Base-by-base conservation (phyloP, 2,797 vertebrate species). In the Philypnodon macrostomus region DNA sequence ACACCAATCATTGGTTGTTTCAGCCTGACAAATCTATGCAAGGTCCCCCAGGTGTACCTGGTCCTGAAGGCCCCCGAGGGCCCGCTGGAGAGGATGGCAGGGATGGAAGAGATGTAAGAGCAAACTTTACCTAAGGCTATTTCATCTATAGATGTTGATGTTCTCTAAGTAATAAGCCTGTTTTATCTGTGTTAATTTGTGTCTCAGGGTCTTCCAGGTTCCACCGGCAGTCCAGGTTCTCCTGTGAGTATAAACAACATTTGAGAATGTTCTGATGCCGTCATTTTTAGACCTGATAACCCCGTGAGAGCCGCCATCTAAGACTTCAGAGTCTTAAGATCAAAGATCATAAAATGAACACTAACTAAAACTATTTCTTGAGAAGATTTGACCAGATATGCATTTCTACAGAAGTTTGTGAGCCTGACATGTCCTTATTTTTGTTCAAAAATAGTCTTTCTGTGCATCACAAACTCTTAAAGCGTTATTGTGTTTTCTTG, bases 41-140 rank as follows among this genome's bases (percentile, higher is more conserved):
- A 59, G 91, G 91, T 1, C 87, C 89, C 18, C 80, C 86, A 27
- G 91, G 91, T 53, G 14, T 63, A 21, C 44, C 67, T 1, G 91
- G 91, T 12, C 72, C 85, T 21, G 80, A 88, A 50, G 90, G 91
- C 15, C 78, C 89, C 30, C 64, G 77, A 21, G 91, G 91, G 5
- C 32, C 79, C 1, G 3, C 73, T 8, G 91, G 90, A 80, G 89
- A 90, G 50, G 80, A 87, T 1, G 91, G 91, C 60, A 82, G 86
- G 66, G 89, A 90, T 35, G 91, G 91, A 54, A 81, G 85, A 85
- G 90, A 91, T 71, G 91, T 91, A 79, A 81, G 84, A 52, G 11
- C 61, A 56, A 54, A n/a, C 16, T 27, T 32, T 6, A 4, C 26
- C 41, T n/a, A 27, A 1, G 19, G 2, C 2, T 0, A 1, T 44